phyloP scores from a whole-genome alignment of 2,113 vertebrate species.

The Leucoraja erinaceus region DNA sequence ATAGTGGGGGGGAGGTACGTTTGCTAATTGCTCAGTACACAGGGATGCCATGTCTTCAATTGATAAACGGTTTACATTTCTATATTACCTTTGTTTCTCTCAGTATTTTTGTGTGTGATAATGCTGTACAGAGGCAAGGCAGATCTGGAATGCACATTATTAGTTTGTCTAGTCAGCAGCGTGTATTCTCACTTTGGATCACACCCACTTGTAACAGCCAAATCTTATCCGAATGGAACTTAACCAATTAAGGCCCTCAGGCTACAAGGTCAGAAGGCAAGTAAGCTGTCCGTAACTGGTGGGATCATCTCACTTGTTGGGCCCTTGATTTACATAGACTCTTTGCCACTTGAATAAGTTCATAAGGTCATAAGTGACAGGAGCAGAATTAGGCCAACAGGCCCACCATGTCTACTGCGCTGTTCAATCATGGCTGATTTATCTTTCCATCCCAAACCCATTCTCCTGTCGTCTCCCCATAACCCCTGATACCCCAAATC shows the following conservation, averaged over 20 bases:
- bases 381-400: too few relatives aligned
- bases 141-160: not conserved
- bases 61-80: not conserved
- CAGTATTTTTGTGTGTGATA: not conserved
- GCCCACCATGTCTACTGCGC: too few relatives aligned
- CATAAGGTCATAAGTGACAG: too few relatives aligned
- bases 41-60: not conserved
- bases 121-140: not conserved
- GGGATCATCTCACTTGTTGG: not conserved
- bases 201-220: not conserved
- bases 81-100: not conserved
- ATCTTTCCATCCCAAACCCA: too few relatives aligned
- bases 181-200: not conserved
- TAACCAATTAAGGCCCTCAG: not conserved
- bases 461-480: too few relatives aligned
- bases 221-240: not conserved
- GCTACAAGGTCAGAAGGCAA: not conserved
- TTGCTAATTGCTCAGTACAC: not conserved
- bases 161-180: not conserved
- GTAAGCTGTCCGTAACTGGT: not conserved
- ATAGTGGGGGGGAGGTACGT: not conserved
- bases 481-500: too few relatives aligned
- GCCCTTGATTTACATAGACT: not conserved
- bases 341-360: not conserved
- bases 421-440: too few relatives aligned